Base-by-base conservation (phyloP, 2,113 vertebrate species). In the Holacanthus passer region DNA sequence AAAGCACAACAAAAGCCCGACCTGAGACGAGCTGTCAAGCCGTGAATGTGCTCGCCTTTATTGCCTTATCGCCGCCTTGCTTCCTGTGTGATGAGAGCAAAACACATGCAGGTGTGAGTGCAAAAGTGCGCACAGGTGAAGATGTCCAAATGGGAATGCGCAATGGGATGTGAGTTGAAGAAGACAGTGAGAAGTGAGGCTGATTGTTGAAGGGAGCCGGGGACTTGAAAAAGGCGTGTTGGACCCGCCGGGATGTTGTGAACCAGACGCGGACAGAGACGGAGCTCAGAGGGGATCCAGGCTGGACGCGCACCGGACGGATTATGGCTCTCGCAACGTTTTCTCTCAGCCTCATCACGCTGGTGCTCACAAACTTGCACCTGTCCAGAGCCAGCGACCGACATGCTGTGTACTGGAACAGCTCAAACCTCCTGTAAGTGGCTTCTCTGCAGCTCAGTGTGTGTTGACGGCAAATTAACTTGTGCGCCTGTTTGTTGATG, bases 321-420 rank as follows among this genome's bases (percentile, higher is more conserved):
- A 94, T 91, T 92, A 93, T 93, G 94, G 93, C 93, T 90, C 82
- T 89, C 83, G 84, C 91, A 62, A 66, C 90, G 83, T 79, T 93
- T 72, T 90, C 90, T 48, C 88, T 95, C 87, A 89, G 92, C 89
- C 86, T 94, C 86, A 27, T 94, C 75, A 90, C 92, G 85, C 92
- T 94, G 75, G 91, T 75, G 85, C 84, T 94, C 12, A 72, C 91
- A 50, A 91, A 92, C 91, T 86, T 90, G 83, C 91, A 92, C 82
- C 89, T 89, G 85, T 86, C 91, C 31, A 82, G 88, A 86, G 90
- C 93, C 92, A 96, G 94, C 77, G 93, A 96, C 94, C 95, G 96
- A 82, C 96, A 97, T 84, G 96, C 96, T 74, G 96, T 97, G 85
- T 96, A 97, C 90, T 97, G 96, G 96, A 97, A 97, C 95, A 97